A percentile compares a stretch with the other conserved stretches of the same genome.
Evolutionary conservation across 2,888 invertebrate genomes (phyloP).

Genomic region (Troides aeacus): DNA sequence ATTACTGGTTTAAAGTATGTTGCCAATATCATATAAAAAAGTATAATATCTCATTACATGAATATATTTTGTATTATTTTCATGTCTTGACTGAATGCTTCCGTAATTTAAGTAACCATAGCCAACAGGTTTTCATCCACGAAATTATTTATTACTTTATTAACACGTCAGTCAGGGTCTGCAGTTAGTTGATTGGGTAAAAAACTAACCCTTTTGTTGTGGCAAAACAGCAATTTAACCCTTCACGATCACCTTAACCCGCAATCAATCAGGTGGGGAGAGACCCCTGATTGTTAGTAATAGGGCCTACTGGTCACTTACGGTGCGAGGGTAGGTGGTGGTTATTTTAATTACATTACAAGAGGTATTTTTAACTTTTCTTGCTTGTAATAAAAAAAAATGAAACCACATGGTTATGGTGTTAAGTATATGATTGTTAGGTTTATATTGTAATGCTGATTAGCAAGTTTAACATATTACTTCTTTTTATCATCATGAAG

Average conservation of each 20-base stretch:
- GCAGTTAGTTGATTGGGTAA: constrained; percentile 49
- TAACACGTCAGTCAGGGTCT: constrained; percentile 68
- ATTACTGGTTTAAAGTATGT: too few relatives aligned
- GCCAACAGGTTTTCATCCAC: constrained; percentile 25
- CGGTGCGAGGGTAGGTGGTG: constrained; percentile 13
- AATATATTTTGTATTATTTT: constrained; percentile 3
- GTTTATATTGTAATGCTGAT: not conserved
- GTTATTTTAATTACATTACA: constrained; percentile 30
- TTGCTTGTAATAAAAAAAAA: not conserved
- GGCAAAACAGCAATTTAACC: constrained; percentile 51
- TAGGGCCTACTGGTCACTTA: constrained; percentile 47
- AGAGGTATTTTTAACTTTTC: constrained; percentile 1
- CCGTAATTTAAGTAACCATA: constrained; percentile 27
- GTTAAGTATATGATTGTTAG: not conserved
- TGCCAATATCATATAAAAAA: too few relatives aligned
- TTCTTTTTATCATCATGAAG: too few relatives aligned
- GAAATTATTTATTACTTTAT: constrained; percentile 61
- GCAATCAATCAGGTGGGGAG: constrained; percentile 62
- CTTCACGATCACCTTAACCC: constrained; percentile 50
- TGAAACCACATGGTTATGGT: not conserved
- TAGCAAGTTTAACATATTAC: not conserved
- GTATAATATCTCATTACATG: not conserved
- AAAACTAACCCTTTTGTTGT: constrained; percentile 61
- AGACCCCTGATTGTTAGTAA: constrained; percentile 48
- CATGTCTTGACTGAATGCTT: constrained; percentile 2